Evolutionary conservation across 2,113 vertebrate species (phyloP).

Genomic region (Archocentrus centrarchus): DNA sequence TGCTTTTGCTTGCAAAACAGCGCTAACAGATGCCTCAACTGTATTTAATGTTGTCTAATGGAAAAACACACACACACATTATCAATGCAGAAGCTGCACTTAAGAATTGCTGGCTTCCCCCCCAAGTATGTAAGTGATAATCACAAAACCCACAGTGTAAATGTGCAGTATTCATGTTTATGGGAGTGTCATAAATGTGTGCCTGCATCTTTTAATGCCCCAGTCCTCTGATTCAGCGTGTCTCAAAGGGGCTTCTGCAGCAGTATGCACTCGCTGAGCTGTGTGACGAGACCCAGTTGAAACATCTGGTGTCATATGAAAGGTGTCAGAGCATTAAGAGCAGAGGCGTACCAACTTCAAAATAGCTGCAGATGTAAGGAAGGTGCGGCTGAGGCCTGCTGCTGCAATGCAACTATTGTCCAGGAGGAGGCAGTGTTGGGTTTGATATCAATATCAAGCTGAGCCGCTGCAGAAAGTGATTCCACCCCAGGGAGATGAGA

Average conservation of each 20-base stretch:
- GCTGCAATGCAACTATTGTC: constrained; percentile 12
- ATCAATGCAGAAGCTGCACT: constrained; percentile 5
- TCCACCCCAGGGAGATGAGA: constrained; percentile 12
- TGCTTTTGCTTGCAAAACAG: background rate
- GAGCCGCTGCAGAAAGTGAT: background rate
- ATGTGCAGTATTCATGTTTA: constrained; percentile 53
- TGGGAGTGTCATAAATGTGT: constrained; percentile 48
- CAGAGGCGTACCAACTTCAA: constrained; percentile 26
- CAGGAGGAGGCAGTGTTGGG: constrained; percentile 56
- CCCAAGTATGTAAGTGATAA: constrained; percentile 42
- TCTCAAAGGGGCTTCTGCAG: constrained; percentile 47
- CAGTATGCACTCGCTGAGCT: constrained; percentile 30
- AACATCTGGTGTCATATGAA: constrained; percentile 71
- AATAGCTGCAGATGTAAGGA: constrained; percentile 55
- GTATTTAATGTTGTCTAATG: background rate
- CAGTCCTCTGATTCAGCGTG: constrained; percentile 24
- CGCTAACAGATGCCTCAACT: background rate
- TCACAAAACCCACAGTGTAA: constrained; percentile 52
- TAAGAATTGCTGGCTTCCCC: constrained; percentile 13
- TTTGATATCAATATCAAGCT: constrained; percentile 2
- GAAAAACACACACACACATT: background rate
- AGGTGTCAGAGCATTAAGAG: constrained; percentile 55
- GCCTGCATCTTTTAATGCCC: constrained; percentile 50
- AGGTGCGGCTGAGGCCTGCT: constrained; percentile 49
- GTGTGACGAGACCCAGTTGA: constrained; percentile 65